Evolutionary conservation across 1,140 invertebrate species (phyloP).

Genomic region (Aphidius ervi): DNA sequence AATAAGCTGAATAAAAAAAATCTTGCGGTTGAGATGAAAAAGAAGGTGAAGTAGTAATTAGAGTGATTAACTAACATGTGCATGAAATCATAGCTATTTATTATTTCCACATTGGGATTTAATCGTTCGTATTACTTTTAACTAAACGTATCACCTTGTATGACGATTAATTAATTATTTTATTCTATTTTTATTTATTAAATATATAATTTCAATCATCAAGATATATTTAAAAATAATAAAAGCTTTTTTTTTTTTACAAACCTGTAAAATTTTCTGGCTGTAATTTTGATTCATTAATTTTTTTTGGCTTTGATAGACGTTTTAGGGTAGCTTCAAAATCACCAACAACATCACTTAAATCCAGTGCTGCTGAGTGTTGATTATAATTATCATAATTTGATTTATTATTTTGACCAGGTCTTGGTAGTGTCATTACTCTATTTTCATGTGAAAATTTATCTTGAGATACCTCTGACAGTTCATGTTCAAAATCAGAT

Average conservation of each 20-base stretch:
- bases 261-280: constrained; percentile 28
- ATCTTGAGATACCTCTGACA: constrained; percentile 41
- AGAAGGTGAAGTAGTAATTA: too few relatives aligned
- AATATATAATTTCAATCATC: too few relatives aligned
- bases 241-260: constrained; percentile 5
- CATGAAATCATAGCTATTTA: too few relatives aligned
- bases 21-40: too few relatives aligned
- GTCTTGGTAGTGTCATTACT: constrained; percentile 28
- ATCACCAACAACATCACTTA: constrained; percentile 67
- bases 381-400: constrained; percentile 17
- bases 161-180: too few relatives aligned
- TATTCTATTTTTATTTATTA: too few relatives aligned
- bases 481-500: constrained; percentile 33
- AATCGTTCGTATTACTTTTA: too few relatives aligned
- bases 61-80: too few relatives aligned
- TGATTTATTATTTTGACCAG: constrained; percentile 20
- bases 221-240: too few relatives aligned
- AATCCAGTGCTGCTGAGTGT: constrained; percentile 37
- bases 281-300: constrained; percentile 22
- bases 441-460: constrained; percentile 29
- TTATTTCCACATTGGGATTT: too few relatives aligned
- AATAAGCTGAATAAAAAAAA: too few relatives aligned
- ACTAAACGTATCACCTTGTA: too few relatives aligned
- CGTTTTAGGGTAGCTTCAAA: constrained; percentile 68
- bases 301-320: constrained; percentile 42